A percentile compares a stretch with the other conserved stretches of the same genome.
Evolutionary conservation across 2,113 vertebrate genomes (phyloP).

Genomic region (Agapornis roseicollis): DNA sequence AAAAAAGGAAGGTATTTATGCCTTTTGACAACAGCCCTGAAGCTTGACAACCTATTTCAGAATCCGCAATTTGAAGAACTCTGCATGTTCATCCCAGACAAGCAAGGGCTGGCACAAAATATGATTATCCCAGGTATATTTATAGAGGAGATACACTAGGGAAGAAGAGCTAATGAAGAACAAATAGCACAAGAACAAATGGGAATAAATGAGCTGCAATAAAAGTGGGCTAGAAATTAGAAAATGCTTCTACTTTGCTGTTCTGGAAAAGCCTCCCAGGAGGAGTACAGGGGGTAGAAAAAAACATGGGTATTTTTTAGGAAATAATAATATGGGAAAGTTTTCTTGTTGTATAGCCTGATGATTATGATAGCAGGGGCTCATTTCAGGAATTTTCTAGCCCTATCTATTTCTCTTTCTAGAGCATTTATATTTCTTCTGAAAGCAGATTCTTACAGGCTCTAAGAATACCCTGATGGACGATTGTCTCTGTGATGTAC

Average conservation of each 20-base stretch:
- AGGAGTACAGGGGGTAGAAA: background rate
- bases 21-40: background rate
- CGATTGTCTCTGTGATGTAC: background rate
- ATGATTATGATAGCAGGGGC: background rate
- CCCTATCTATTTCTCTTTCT: background rate
- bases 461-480: background rate
- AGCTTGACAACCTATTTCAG: background rate
- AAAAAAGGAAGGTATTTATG: background rate
- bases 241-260: background rate
- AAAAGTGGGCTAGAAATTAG: slow-evolving; percentile 10
- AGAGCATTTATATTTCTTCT: background rate
- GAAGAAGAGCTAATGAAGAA: slow-evolving; percentile 18
- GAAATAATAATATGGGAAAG: background rate
- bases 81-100: slow-evolving; percentile 13
- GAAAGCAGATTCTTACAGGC: background rate
- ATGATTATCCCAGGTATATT: slow-evolving; percentile 23
- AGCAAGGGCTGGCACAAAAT: background rate
- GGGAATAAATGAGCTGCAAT: background rate
- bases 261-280: background rate
- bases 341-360: background rate
- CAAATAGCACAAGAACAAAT: background rate
- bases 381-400: background rate
- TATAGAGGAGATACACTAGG: background rate
- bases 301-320: background rate
- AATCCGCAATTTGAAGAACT: background rate